Base-by-base conservation (phyloP, 2,888 invertebrate genomes). In the Pollenia amentaria region DNA sequence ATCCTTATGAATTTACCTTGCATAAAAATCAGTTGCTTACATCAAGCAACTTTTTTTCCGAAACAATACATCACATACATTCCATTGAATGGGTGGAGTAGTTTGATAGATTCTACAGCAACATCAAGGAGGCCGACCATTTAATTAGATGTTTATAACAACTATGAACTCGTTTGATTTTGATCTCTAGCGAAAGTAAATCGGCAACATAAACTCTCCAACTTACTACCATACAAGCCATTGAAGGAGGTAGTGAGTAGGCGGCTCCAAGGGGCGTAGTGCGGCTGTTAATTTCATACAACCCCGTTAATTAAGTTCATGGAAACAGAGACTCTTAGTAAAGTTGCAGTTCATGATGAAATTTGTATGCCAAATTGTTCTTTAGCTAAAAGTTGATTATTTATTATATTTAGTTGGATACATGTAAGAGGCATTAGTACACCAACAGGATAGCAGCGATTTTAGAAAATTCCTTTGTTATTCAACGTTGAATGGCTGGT, bases 81-180 rank as follows among this genome's bases (percentile, higher is more conserved):
- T 42, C n/a, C 7, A 53, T n/a, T 53, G 12, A 44, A 42, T 44
- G 16, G 48, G 55, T 44, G 55, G 72, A 44, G 53, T 46, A 29
- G 29, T 4, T 55, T 14, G 1, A 8, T 7, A 11, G 12, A 29
- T n/a, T 21, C 16, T 62, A 7, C 7, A 16, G 6, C 12, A 44
- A 0, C 16, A 16, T 12, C 21, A 55, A 12, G 18, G 40, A 51
- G 72, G 42, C 51, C 60, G 51, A 69, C 67, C 53, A 48, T 77
- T 83, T 82, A 88, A 83, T 87, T 87, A 84, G 83, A 81, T 86
- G 84, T 87, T 73, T 77, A 55, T 72, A 70, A 75, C 55, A 82
- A 82, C 79, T 82, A 75, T 40, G 64, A 21, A 72, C 65, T 62
- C 29, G 73, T 77, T 76, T 70, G 72, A 69, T 79, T 72, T 14